Percentiles rank a stretch among this genome's conserved stretches.
These are phyloP conservation scores for Oreochromis aureus DNA, from an alignment of 2,113 vertebrate species.

Conservation along the genomic window DNA sequence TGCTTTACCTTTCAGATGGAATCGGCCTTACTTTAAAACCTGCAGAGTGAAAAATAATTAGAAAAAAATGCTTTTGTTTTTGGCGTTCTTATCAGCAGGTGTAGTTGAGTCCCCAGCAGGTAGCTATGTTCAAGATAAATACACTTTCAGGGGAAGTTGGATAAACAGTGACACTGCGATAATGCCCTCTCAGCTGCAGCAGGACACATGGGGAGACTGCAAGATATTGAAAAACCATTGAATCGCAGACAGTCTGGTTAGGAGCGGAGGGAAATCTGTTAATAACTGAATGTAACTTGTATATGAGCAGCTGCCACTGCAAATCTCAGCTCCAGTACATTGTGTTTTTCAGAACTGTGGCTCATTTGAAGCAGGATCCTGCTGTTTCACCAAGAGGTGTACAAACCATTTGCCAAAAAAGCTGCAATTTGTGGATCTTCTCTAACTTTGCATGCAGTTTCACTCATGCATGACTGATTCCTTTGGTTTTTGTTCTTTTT, in stretches of 20 bases:
- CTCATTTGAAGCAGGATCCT: background rate
- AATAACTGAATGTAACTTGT: conserved; percentile 12
- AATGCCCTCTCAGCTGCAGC: background rate
- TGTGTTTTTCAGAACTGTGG: background rate
- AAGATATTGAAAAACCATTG: background rate
- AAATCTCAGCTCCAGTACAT: conserved; percentile 7
- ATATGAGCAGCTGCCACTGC: conserved; percentile 13
- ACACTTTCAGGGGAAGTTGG: background rate
- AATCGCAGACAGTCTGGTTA: background rate
- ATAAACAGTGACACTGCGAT: background rate
- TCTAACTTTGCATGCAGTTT: background rate
- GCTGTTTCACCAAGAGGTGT: background rate
- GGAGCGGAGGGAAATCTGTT: background rate
- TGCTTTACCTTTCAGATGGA: background rate
- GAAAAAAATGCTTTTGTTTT: background rate
- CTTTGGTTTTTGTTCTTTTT: background rate
- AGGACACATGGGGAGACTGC: background rate
- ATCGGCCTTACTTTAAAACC: background rate
- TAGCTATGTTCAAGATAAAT: background rate
- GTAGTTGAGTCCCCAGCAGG: background rate
- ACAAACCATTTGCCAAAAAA: background rate
- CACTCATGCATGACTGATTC: background rate
- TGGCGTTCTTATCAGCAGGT: background rate
- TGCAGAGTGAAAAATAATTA: background rate
- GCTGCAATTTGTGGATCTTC: background rate